These are phyloP conservation scores for Caenorhabditis sinica DNA, from an alignment of 2,888 invertebrate genomes.

Conservation along the genomic window DNA sequence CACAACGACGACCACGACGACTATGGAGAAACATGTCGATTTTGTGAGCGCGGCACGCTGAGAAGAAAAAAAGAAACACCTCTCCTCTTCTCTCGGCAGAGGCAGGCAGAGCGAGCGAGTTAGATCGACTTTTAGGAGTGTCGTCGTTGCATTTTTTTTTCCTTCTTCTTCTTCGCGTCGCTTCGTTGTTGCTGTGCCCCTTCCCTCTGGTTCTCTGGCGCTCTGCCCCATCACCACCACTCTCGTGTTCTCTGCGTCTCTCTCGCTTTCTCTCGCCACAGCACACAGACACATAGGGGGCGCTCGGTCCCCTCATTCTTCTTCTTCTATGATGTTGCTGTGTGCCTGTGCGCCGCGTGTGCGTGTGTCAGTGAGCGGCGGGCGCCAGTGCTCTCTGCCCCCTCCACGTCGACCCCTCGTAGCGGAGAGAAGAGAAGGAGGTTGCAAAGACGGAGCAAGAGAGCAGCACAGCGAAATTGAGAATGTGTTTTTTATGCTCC, in stretches of 20 bases:
- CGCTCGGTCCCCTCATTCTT: neutral
- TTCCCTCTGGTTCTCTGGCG: slow-evolving; percentile 14
- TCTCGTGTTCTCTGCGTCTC: neutral
- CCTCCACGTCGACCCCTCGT: slow-evolving; percentile 1
- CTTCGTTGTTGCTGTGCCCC: neutral
- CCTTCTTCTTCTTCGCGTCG: slow-evolving; percentile 1
- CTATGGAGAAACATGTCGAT: neutral
- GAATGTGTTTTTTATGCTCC: slow-evolving; percentile 51
- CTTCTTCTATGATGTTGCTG: neutral
- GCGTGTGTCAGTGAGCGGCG: neutral
- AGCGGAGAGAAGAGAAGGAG: too few species aligned
- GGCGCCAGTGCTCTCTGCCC: neutral
- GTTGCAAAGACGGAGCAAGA: neutral
- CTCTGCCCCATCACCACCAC: too few species aligned
- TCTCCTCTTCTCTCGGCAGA: neutral
- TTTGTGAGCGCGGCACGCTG: neutral
- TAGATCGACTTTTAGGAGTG: slow-evolving; percentile 50
- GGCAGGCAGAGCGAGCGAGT: neutral
- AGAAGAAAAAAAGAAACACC: neutral
- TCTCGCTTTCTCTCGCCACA: neutral
- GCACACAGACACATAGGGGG: too few species aligned
- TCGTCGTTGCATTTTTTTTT: slow-evolving; percentile 61
- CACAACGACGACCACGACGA: neutral
- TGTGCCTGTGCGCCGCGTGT: too few species aligned
- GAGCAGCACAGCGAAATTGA: slow-evolving; percentile 39